Conservation (phyloP, 2,113 vertebrate genomes). For the Sturnus vulgaris region DNA sequence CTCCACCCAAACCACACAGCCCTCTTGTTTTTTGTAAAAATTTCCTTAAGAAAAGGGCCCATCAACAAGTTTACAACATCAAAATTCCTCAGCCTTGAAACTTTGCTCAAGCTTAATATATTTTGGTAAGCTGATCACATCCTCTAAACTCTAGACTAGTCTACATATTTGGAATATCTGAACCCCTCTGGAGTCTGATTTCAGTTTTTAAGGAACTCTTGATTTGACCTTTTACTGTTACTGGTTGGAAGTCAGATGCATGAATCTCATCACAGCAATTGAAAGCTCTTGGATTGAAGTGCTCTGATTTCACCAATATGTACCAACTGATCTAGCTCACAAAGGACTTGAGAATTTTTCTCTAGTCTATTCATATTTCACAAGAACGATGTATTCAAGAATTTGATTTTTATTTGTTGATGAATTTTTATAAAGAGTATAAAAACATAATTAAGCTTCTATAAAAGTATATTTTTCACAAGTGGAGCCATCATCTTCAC, state of each 20-base stretch:
- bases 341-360: not conserved
- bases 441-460: not conserved
- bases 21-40: not conserved
- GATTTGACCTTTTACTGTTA: not conserved
- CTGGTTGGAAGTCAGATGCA: not conserved
- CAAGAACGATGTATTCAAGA: not conserved
- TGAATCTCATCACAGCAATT: not conserved
- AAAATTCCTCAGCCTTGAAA: not conserved
- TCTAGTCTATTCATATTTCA: not conserved
- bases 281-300: not conserved
- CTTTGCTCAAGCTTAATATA: not conserved
- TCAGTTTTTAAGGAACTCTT: not conserved
- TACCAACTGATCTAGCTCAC: not conserved
- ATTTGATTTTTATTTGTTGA: not conserved
- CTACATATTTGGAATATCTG: not conserved
- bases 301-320: not conserved
- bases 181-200: not conserved
- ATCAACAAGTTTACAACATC: not conserved
- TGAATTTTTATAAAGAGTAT: not conserved
- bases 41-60: not conserved
- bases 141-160: not conserved
- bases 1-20: fast-evolving
- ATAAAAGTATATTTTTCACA: not conserved
- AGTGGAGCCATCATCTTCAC: not conserved
- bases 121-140: not conserved